Conservation (phyloP, 92 coral and sea anemone genomes). For the Parazoanthus atlanticus region DNA sequence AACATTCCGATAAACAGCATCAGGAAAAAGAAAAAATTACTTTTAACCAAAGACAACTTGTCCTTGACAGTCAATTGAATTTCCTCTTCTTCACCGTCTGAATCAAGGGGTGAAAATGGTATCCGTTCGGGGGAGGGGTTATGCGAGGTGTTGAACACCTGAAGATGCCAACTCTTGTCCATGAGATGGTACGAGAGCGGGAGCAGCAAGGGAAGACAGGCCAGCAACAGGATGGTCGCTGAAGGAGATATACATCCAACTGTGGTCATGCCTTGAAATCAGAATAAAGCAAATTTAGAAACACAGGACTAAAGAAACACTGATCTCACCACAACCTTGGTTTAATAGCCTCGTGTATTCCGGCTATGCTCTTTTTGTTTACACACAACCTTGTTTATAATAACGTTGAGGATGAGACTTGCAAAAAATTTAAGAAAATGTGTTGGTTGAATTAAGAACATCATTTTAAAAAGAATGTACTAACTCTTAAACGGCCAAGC, state of each 20-base stretch:
- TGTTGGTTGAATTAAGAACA: too few species aligned
- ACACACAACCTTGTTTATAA: not conserved
- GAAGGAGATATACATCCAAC: slow-evolving; percentile 58
- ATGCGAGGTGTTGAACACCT: not conserved
- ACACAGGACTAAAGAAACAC: too few species aligned
- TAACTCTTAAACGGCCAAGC: too few species aligned
- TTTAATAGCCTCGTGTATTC: too few species aligned
- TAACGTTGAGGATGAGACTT: not conserved
- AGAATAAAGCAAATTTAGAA: not conserved
- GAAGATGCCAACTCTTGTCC: slow-evolving; percentile 16
- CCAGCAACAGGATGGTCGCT: slow-evolving; percentile 57
- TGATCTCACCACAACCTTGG: too few species aligned
- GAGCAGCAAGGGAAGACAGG: slow-evolving; percentile 44
- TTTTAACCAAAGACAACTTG: slow-evolving; percentile 35
- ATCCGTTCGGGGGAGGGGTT: slow-evolving; percentile 22
- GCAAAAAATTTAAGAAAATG: not conserved
- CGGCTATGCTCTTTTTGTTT: too few species aligned
- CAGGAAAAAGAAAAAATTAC: slow-evolving; percentile 37
- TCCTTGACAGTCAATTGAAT: slow-evolving; percentile 41
- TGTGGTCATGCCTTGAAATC: slow-evolving; percentile 66
- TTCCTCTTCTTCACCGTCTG: slow-evolving; percentile 21
- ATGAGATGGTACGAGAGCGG: slow-evolving; percentile 49
- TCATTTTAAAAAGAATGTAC: too few species aligned
- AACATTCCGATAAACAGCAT: slow-evolving; percentile 61
- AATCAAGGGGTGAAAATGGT: slow-evolving; percentile 4